Conservation (phyloP, 2,113 vertebrate genomes). For the Grammomys dolichurus region DNA sequence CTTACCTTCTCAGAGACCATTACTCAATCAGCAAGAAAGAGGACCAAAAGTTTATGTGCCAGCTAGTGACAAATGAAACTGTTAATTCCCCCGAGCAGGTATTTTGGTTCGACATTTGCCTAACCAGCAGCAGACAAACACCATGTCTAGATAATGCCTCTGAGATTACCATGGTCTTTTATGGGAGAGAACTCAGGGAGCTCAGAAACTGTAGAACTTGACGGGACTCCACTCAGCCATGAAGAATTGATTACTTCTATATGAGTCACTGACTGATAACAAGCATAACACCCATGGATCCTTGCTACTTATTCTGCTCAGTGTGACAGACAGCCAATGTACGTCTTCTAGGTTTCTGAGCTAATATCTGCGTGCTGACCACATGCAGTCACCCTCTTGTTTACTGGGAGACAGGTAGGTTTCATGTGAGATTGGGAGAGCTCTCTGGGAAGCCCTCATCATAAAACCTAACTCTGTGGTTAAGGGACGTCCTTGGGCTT, state of each 20-base stretch:
- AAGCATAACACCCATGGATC: neutral
- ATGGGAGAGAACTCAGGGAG: conserved; percentile 59
- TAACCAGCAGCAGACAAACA: conserved; percentile 72
- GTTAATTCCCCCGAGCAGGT: conserved; percentile 73
- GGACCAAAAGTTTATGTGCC: conserved; percentile 16
- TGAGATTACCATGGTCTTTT: conserved; percentile 59
- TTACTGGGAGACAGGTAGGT: fast-evolving
- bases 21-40: conserved; percentile 73
- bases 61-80: conserved; percentile 74
- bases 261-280: neutral
- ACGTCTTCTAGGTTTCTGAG: no score
- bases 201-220: conserved; percentile 60
- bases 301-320: neutral
- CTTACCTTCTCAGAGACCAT: conserved; percentile 60
- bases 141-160: conserved; percentile 55
- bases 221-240: neutral
- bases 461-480: neutral
- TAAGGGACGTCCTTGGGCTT: neutral
- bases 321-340: neutral
- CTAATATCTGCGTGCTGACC: neutral
- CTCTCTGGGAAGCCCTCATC: no score
- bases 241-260: neutral
- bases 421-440: neutral
- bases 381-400: fast-evolving
- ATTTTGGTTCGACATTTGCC: conserved; percentile 70